Base-by-base conservation (phyloP, 2,888 invertebrate species). In the Rhaphigaster nebulosa region DNA sequence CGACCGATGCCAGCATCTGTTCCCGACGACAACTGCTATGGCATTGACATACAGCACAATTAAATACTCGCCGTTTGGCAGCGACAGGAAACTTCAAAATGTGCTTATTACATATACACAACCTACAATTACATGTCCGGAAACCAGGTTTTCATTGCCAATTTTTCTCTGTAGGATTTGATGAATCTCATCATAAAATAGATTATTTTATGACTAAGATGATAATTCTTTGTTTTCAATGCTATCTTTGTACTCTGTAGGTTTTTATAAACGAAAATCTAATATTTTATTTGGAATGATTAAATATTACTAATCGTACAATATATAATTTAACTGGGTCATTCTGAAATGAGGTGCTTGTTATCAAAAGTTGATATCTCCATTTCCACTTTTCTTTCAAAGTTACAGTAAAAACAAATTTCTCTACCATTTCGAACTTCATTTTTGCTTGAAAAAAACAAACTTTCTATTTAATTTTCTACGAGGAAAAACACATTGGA, bases 91-190 rank as follows among this genome's bases (percentile, higher is more conserved):
- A 45, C 84, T 84, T 50, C 45, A 84, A 26, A 84, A 84, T 84
- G 84, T 84, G 84, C 84, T 84, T 84, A 84, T 84, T 84, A 84
- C 84, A 84, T 45, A 41, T 84, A 84, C 45, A 45, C 84, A 84
- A 84, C 45, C 84, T 84, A 41, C 45, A 45, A 84, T 84, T 84
- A 84, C 38, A 23, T 38, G 38, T 76, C 34, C 70, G 34, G 38
- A 76, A 38, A 20, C 38, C 38, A 38, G 34, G 38, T 65, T 76
- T 38, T 76, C 70, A 76, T 76, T 76, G 70, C 18, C 70, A 23
- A 76, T 76, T 38, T 76, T 23, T n/a, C 3, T 34, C 70, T 6
- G 38, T 4, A 20, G 38, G 70, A 38, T 34, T 20, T 76, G 20
- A 5, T 20, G 70, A 34, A 1, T n/a, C 34, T 34, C 20, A 76